phyloP scores from a whole-genome alignment of 1,140 invertebrate genomes.

The Euglossa dilemma region DNA sequence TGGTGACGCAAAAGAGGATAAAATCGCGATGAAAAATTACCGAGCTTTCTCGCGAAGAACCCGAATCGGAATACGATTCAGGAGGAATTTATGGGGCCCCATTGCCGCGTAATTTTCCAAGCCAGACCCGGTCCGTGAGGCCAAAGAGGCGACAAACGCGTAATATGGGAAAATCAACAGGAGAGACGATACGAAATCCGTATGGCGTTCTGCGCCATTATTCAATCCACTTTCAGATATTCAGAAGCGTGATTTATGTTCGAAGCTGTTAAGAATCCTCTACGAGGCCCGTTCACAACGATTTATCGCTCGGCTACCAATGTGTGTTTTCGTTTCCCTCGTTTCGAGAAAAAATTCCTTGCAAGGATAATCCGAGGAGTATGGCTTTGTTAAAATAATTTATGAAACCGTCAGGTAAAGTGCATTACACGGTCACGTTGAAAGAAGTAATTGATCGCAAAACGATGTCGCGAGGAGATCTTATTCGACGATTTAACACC shows the following conservation, averaged over 20 bases:
- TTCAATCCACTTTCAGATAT: conserved; percentile 40
- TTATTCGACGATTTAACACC: background rate
- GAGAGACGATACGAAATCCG: background rate
- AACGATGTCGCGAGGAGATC: too few species aligned
- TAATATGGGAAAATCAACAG: conserved; percentile 23
- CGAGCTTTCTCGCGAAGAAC: background rate
- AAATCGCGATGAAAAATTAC: background rate
- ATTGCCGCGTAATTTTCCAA: background rate
- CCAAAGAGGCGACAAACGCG: background rate
- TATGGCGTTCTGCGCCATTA: conserved; percentile 15
- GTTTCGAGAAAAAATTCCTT: background rate
- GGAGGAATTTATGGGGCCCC: background rate
- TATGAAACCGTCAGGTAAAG: background rate
- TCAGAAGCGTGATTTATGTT: conserved; percentile 39
- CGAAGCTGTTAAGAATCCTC: background rate
- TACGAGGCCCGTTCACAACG: background rate
- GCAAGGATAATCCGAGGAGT: background rate
- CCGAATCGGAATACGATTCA: background rate
- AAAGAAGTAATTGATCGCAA: background rate
- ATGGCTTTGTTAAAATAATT: background rate
- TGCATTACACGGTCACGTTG: background rate
- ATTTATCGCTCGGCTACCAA: conserved; percentile 33
- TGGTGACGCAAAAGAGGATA: background rate
- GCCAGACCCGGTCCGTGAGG: background rate
- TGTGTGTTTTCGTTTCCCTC: conserved; percentile 32